Evolutionary conservation across 2,888 invertebrate genomes (phyloP), one percentile per base, ranked within the genome.

Genomic region (Amiota minor): DNA sequence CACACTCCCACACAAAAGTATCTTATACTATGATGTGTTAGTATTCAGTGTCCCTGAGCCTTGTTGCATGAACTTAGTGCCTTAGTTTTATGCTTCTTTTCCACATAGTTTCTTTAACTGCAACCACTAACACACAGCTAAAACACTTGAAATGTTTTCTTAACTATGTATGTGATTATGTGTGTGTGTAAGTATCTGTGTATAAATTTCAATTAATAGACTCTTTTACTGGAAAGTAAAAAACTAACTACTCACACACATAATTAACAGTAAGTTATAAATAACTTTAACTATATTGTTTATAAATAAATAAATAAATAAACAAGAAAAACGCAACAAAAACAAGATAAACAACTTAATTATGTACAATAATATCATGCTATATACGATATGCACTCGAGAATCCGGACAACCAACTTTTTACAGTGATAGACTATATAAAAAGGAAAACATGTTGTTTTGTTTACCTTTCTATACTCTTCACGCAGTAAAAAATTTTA

Each of bases 281-380:
- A 77, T 53, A 35, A 35, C 35, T 35, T 35, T 35, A 35, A 35
- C 35, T 35, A 35, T 35, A 6, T 35, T 35, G 35, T 35, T 35
- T 35, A 35, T 35, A 35, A 35, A 35, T 35, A 35, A 35, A 35
- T 35, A 35, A 35, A 35, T 6, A 35, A n/a, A n/a, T n/a, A n/a
- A n/a, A 35, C 23, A 23, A 23, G 2, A 23, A 2, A 3, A 35
- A 35, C 35, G 6, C 35, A 35, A 35, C 6, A 35, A 81, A 82
- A 77, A 80, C 82, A 82, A 84, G 83, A 84, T 83, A 83, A 83
- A 83, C 82, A 83, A 83, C 83, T 84, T 85, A 83, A 83, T 83
- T 83, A 83, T 84, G 67, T 3, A n/a, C n/a, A n/a, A n/a, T n/a
- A 10, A 67, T 67, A 67, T 16, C 2, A 80, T 83, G 79, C 74